Percentiles rank a stretch among this genome's conserved stretches.
phyloP scores from a whole-genome alignment of 2,888 invertebrate species.

The Sisyra terminalis region DNA sequence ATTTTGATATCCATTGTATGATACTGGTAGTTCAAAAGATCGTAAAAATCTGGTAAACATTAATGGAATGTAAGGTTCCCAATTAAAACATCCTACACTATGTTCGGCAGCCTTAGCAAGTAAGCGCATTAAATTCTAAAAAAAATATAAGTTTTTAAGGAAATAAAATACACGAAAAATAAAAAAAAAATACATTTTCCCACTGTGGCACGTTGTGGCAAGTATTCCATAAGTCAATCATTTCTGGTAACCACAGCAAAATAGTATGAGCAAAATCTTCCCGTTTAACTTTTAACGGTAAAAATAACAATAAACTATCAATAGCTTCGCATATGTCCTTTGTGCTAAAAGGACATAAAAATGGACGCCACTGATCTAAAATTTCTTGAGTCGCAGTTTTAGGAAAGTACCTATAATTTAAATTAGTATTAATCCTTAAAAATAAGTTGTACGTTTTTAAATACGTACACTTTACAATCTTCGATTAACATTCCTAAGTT shows the following conservation, averaged over 20 bases:
- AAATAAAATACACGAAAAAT: not conserved
- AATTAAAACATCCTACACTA: constrained; percentile 73
- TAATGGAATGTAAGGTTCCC: constrained; percentile 66
- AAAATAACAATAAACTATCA: constrained; percentile 51
- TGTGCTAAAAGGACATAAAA: constrained; percentile 54
- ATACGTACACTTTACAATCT: constrained; percentile 21
- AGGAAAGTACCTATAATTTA: constrained; percentile 45
- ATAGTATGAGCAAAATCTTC: constrained; percentile 45
- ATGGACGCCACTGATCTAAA: constrained; percentile 64
- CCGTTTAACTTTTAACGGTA: constrained; percentile 54
- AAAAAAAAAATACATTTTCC: constrained; percentile 33
- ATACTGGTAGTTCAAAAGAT: constrained; percentile 62
- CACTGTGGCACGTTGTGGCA: constrained; percentile 57
- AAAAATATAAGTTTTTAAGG: constrained; percentile 12
- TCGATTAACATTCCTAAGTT: constrained; percentile 21
- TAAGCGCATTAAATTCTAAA: constrained; percentile 52
- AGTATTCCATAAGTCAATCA: constrained; percentile 61
- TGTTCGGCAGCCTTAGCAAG: constrained; percentile 55
- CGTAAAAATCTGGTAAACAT: constrained; percentile 59
- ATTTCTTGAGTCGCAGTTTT: constrained; percentile 68
- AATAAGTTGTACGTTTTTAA: constrained; percentile 4
- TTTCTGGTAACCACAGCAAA: constrained; percentile 63
- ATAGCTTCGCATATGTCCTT: constrained; percentile 33
- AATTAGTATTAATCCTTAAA: constrained; percentile 3
- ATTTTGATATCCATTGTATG: constrained; percentile 47